These are phyloP conservation scores for Brenthis ino DNA, from an alignment of 2,888 invertebrate species.

Conservation along the genomic window DNA sequence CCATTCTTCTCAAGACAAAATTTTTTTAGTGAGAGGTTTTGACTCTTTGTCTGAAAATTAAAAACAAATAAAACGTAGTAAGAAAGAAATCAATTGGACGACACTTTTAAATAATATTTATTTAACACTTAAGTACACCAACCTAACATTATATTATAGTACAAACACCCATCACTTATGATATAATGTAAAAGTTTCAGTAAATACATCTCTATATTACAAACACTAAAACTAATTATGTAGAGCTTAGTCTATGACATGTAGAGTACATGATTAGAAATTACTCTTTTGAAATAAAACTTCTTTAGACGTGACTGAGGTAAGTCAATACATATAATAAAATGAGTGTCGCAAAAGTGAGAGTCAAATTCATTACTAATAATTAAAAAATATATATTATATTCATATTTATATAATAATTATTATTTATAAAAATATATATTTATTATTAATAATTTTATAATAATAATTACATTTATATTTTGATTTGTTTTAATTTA, in stretches of 20 bases:
- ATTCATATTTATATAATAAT: neutral
- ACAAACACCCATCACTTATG: conserved; percentile 66
- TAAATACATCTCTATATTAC: conserved; percentile 32
- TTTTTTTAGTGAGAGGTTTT: neutral
- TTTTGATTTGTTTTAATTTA: too few species aligned
- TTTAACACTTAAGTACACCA: conserved; percentile 73
- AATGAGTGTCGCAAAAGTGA: too few species aligned
- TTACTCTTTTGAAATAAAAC: too few species aligned
- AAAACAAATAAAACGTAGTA: conserved; percentile 16
- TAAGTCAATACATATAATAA: too few species aligned
- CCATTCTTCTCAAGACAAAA: too few species aligned
- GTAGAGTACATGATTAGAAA: neutral
- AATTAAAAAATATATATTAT: too few species aligned
- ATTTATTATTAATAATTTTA: too few species aligned
- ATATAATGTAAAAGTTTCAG: conserved; percentile 32
- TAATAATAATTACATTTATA: too few species aligned
- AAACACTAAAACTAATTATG: neutral
- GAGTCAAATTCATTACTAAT: too few species aligned
- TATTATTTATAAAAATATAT: too few species aligned
- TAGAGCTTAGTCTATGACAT: too few species aligned
- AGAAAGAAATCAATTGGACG: conserved; percentile 36
- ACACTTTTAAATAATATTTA: conserved; percentile 66
- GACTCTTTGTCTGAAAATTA: neutral
- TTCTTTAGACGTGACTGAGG: too few species aligned
- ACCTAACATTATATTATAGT: conserved; percentile 60